Percentiles rank a stretch among this genome's conserved stretches.
These are phyloP conservation scores for Euclidia mi DNA, from an alignment of 2,888 invertebrate species.

Conservation along the genomic window DNA sequence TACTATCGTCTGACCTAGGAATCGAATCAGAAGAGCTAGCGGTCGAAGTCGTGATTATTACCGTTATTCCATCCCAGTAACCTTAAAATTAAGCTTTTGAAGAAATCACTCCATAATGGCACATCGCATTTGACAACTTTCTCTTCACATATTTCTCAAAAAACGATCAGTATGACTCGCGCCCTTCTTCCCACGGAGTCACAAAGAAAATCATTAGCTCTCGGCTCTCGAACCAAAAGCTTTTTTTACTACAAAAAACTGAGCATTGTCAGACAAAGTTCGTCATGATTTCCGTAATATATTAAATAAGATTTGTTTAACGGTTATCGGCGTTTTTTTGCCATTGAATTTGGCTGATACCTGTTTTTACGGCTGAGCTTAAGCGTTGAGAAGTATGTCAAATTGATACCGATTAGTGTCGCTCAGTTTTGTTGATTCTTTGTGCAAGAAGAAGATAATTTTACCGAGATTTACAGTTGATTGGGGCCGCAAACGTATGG, in stretches of 20 bases:
- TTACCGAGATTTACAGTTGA: constrained; percentile 1
- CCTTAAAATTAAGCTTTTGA: constrained; percentile 2
- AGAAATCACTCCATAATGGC: constrained; percentile 4
- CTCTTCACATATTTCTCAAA: background rate
- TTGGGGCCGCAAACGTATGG: background rate
- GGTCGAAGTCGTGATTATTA: background rate
- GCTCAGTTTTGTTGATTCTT: constrained; percentile 23
- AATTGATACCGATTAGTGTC: constrained; percentile 58
- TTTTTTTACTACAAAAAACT: constrained; percentile 46
- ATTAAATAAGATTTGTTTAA: constrained; percentile 71
- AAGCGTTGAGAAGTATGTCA: constrained; percentile 61
- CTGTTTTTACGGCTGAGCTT: constrained; percentile 53
- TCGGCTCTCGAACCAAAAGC: constrained; percentile 29
- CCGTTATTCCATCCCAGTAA: constrained; percentile 10
- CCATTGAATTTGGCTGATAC: constrained; percentile 45
- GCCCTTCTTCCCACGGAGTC: constrained; percentile 26
- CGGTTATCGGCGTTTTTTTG: constrained; percentile 27
- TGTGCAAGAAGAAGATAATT: constrained; percentile 8
- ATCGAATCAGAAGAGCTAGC: background rate
- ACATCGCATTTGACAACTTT: background rate
- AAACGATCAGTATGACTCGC: constrained; percentile 1
- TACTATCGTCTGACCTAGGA: background rate
- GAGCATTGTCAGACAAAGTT: constrained; percentile 51
- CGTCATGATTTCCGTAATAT: constrained; percentile 66
- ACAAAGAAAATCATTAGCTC: constrained; percentile 37